A percentile compares a stretch with the other conserved stretches of the same genome.
These are phyloP conservation scores for Arctopsyche grandis DNA, from an alignment of 1,140 invertebrate genomes.

Conservation along the genomic window DNA sequence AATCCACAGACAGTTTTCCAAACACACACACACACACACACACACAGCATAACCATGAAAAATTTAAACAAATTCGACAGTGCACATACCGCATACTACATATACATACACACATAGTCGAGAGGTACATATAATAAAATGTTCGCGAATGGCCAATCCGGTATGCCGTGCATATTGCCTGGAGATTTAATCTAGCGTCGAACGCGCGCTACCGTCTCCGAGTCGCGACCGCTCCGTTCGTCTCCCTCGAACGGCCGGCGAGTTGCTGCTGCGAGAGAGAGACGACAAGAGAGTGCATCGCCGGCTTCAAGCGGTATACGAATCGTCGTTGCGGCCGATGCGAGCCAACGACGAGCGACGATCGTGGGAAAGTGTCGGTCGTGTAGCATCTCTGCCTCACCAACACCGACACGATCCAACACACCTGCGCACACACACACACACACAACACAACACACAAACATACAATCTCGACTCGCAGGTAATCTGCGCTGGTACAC, in stretches of 20 bases:
- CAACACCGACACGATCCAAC: conserved; percentile 34
- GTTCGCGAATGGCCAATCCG: neutral
- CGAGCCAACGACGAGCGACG: conserved; percentile 4
- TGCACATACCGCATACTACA: neutral
- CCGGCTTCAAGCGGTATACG: neutral
- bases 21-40: neutral
- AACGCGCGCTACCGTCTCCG: neutral
- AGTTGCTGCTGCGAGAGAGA: too few species aligned
- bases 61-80: neutral
- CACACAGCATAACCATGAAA: neutral
- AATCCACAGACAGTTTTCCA: neutral
- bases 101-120: too few species aligned
- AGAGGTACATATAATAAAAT: neutral
- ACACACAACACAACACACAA: conserved; percentile 14
- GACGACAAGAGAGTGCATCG: neutral
- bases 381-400: conserved; percentile 44
- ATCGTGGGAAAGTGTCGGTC: conserved; percentile 54
- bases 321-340: conserved; percentile 18
- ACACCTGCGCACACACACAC: conserved; percentile 46
- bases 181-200: neutral
- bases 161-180: neutral
- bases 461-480: neutral
- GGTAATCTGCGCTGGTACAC: conserved; percentile 5
- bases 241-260: neutral
- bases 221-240: neutral